Evolutionary conservation across 2,113 vertebrate genomes (phyloP), one percentile per base, ranked within the genome.

Genomic region (Promerops cafer): DNA sequence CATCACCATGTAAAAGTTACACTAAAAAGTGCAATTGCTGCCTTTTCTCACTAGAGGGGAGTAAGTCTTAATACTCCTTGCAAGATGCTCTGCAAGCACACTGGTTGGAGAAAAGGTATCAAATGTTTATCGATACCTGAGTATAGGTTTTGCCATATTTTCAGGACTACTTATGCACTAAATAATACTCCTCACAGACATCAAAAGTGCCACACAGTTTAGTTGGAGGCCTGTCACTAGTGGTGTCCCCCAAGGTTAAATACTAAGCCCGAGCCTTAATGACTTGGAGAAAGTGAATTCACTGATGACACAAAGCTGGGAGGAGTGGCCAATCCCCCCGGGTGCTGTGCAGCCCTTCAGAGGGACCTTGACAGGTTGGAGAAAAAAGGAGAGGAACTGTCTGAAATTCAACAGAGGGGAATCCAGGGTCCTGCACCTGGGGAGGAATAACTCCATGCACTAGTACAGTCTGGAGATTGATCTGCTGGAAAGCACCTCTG

Each of bases 31-130:
- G 76, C 35, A 77, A 53, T 93, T 92, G 23, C 79, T 63, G 20
- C 10, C 17, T 89, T 77, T 79, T 39, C 37, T 84, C 96, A 84
- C 91, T 93, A 95, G 95, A 95, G 95, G 93, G 84, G 30, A 47
- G 8, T 85, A 93, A 89, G 60, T 89, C 61, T 97, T 94, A 94
- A 70, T 88, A 30, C 84, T 80, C 83, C 50, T 37, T 33, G 13
- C 20, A 22, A 42, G 54, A 65, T 18, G 6, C 9, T 65, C 39
- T 7, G 30, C 27, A 64, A 75, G 27, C 2, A 2, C 21, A 7
- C 13, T 26, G 30, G 16, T 31, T 63, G 19, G 47, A 49, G 30
- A 19, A 53, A 39, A 56, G 9, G 4, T 30, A 45, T 6, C 20
- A n/a, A 69, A 28, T 11, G 10, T 33, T 83, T 61, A 33, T 45